These are phyloP conservation scores for Lepidurus packardi DNA, from an alignment of 1,140 invertebrate species.

Conservation along the genomic window DNA sequence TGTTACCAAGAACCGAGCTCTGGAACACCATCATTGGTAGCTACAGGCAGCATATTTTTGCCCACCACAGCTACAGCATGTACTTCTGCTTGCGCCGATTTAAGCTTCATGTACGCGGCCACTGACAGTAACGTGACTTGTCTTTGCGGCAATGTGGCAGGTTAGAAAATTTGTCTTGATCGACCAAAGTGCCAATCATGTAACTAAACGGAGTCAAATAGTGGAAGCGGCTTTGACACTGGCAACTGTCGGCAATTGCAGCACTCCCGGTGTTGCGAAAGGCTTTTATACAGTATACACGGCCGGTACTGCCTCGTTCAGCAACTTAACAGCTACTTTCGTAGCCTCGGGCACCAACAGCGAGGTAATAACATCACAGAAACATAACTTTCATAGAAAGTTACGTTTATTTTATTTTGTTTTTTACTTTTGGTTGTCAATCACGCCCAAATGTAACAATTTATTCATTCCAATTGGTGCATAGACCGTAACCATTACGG, in stretches of 20 bases:
- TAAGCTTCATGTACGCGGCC: not conserved
- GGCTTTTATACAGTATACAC: constrained; percentile 10
- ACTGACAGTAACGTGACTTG: not conserved
- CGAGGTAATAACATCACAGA: not conserved
- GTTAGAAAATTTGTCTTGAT: not conserved
- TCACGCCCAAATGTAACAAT: too few species aligned
- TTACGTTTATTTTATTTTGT: too few species aligned
- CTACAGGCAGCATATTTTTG: not conserved
- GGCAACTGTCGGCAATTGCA: not conserved
- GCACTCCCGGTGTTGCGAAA: not conserved
- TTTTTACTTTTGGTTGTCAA: too few species aligned
- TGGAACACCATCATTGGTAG: not conserved
- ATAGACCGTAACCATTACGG: constrained; percentile 7
- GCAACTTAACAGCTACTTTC: constrained; percentile 15
- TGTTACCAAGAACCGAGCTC: not conserved
- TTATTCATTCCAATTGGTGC: not conserved
- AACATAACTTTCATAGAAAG: too few species aligned
- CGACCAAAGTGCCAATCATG: not conserved
- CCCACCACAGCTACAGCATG: not conserved
- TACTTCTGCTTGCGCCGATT: not conserved
- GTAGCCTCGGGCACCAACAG: not conserved
- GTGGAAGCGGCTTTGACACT: not conserved
- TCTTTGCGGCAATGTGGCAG: not conserved
- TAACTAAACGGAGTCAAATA: not conserved
- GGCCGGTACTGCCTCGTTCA: not conserved